Conservation (phyloP, 1,140 invertebrate genomes). For the Zaprionus camerounensis region DNA sequence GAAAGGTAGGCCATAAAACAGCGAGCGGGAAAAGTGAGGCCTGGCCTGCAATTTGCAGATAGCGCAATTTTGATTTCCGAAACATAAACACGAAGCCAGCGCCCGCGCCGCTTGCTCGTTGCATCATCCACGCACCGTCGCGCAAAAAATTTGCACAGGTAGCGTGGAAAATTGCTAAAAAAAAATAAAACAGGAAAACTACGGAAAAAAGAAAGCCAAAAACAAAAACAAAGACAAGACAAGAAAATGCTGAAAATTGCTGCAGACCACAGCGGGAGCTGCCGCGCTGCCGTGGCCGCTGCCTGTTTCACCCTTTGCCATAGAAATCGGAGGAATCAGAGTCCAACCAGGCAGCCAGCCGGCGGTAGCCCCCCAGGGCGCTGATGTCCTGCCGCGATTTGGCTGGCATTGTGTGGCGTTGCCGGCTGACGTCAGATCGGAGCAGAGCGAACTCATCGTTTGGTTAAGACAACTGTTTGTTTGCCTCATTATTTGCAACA, state of each 20-base stretch:
- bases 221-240: constrained; percentile 5
- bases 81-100: constrained; percentile 78
- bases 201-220: constrained; percentile 15
- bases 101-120: constrained; percentile 26
- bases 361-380: constrained; percentile 57
- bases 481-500: constrained; percentile 57
- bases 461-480: constrained; percentile 56
- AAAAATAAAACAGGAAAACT: constrained; percentile 19
- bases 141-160: constrained; percentile 82
- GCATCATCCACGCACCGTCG: constrained; percentile 56
- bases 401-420: constrained; percentile 39
- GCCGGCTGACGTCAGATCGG: constrained; percentile 57
- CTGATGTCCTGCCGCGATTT: constrained; percentile 66
- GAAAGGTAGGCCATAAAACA: constrained; percentile 72
- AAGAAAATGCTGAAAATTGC: constrained; percentile 45
- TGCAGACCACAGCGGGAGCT: constrained; percentile 60
- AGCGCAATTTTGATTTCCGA: constrained; percentile 80
- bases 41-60: constrained; percentile 75
- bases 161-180: constrained; percentile 79
- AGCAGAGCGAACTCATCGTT: constrained; percentile 11
- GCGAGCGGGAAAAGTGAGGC: constrained; percentile 66
- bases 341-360: constrained; percentile 21
- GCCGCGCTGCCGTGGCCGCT: constrained; percentile 25
- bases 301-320: constrained; percentile 69
- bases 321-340: constrained; percentile 59